Conservation (phyloP, 92 coral and sea anemone genomes). For the Metridium senile region DNA sequence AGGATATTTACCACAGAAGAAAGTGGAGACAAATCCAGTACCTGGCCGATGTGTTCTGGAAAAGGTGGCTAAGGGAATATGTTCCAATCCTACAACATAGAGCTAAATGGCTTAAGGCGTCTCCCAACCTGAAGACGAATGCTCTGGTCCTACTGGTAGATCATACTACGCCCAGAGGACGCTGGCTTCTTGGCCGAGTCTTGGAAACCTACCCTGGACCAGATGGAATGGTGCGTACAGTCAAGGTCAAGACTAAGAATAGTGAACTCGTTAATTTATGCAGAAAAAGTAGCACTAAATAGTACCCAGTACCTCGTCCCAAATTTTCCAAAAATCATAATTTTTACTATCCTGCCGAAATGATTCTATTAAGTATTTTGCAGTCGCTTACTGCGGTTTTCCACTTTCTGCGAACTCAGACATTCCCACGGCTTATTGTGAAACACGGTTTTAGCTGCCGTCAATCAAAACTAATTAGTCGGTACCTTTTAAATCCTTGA, state of each 20-base stretch:
- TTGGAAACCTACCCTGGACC: slow-evolving; percentile 42
- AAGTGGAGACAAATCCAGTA: slow-evolving; percentile 43
- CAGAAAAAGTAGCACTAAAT: too few species aligned
- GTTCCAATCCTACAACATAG: slow-evolving; percentile 50
- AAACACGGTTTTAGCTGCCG: too few species aligned
- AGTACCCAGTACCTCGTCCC: too few species aligned
- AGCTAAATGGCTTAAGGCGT: slow-evolving; percentile 47
- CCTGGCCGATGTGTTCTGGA: slow-evolving; percentile 65
- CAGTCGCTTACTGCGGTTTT: too few species aligned
- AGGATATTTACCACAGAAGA: slow-evolving; percentile 23
- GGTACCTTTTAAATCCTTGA: too few species aligned
- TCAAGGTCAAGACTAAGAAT: slow-evolving; percentile 44
- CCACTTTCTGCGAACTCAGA: too few species aligned
- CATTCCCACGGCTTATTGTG: too few species aligned
- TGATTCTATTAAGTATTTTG: too few species aligned
- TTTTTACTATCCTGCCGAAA: too few species aligned
- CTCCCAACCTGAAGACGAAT: slow-evolving; percentile 32
- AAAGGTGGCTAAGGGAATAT: slow-evolving; percentile 56
- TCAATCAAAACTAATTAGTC: too few species aligned
- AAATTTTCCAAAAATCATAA: too few species aligned
- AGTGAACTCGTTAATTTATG: slow-evolving; percentile 16
- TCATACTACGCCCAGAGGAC: slow-evolving; percentile 45
- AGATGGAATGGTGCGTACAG: slow-evolving; percentile 56
- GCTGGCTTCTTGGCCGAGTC: slow-evolving; percentile 62
- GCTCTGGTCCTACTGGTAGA: slow-evolving; percentile 56